Evolutionary conservation across 2,113 vertebrate genomes (phyloP), one percentile per base, ranked within the genome.

Genomic region (Melierax canorus): DNA sequence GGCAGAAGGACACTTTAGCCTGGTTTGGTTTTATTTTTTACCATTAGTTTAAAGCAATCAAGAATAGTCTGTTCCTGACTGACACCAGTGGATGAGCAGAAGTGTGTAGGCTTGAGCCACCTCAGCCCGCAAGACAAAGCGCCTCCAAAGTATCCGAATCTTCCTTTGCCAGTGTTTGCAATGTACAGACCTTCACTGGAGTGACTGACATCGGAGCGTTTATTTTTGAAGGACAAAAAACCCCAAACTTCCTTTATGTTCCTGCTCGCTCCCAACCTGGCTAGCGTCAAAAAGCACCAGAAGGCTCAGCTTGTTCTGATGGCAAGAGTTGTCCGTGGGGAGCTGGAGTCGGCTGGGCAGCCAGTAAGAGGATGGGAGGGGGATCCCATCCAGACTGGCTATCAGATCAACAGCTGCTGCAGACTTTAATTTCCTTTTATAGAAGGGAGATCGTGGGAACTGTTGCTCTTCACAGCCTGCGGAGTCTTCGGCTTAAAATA

Each of bases 371-470:
- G 3, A 34, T 18, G 51, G 55, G 30, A 69, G 53, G 13, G 30
- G 64, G 26, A 23, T 66, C 39, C 39, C 67, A 23, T 43, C 27
- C 80, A 83, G 86, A 27, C 67, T 80, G 89, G 55, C 26, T 59
- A 78, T 58, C 60, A 62, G 75, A 92, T 45, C 82, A 84, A 72
- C 95, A 97, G 86, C 86, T 92, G 94, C 83, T 89, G 64, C 63
- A 89, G 86, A 90, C 63, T 77, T 95, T 56, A 41, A 67, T 92
- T 92, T 84, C 96, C 80, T 93, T 97, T 95, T 97, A 95, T 90
- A 96, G 96, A 83, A 90, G 15, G 74, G 55, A 89, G 68, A 76
- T 73, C 30, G 27, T 96, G 97, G 86, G 96, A 97, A 96, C 51
- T 15, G 18, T 21, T 56, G 69, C 45, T 74, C 63, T 78, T 55